Conservation (phyloP, 2,888 invertebrate genomes). For the Polymixis lichenea region DNA sequence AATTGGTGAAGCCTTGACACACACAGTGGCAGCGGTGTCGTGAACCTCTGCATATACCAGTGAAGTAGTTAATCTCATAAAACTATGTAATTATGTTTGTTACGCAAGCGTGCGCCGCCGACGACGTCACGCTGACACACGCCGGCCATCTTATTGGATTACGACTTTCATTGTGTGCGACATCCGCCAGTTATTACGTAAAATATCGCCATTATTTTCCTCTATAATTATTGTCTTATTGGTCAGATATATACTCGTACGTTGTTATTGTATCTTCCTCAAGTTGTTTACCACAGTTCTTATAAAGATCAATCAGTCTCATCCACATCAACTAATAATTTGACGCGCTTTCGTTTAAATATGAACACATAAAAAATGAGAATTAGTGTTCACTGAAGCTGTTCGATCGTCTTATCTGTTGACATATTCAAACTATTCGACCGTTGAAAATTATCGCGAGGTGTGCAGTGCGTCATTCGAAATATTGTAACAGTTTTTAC, state of each 20-base stretch:
- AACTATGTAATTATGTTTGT: conserved; percentile 69
- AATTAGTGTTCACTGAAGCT: conserved; percentile 13
- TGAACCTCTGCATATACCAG: conserved; percentile 49
- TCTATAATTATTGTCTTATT: conserved; percentile 30
- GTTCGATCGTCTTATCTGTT: conserved; percentile 4
- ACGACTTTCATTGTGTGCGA: conserved; percentile 71
- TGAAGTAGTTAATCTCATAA: conserved; percentile 72
- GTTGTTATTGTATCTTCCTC: conserved; percentile 13
- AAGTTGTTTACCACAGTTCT: conserved; percentile 14
- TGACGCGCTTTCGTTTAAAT: not conserved
- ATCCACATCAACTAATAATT: not conserved
- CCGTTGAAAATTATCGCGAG: conserved; percentile 19
- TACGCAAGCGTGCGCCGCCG: conserved; percentile 66
- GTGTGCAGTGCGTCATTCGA: conserved; percentile 12
- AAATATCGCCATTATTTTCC: conserved; percentile 60
- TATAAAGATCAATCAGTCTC: conserved; percentile 11
- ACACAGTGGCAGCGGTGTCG: conserved; percentile 30
- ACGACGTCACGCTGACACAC: conserved; percentile 54
- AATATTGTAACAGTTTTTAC: conserved; percentile 2
- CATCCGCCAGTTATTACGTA: conserved; percentile 63
- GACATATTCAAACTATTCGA: conserved; percentile 15
- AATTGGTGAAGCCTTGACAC: conserved; percentile 61
- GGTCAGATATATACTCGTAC: not conserved
- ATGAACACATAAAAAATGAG: not conserved
- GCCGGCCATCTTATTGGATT: conserved; percentile 75